Conservation (phyloP, 2,888 invertebrate species). For the Synergus japonicus region DNA sequence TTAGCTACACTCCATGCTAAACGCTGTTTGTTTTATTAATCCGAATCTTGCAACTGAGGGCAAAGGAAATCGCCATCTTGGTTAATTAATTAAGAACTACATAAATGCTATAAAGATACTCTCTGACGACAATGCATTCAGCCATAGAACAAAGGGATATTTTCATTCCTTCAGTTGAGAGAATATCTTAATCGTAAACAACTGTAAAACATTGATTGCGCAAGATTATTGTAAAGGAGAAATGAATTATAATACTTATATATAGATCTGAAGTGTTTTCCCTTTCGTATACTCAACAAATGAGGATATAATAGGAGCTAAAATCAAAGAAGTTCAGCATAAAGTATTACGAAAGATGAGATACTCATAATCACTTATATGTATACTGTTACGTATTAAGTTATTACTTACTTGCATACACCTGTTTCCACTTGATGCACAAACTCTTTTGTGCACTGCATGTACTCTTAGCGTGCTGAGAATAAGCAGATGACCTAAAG, state of each 20-base stretch:
- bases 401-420: background rate
- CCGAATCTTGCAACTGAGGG: too few relatives aligned
- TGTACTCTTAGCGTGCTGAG: background rate
- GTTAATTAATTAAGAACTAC: too few relatives aligned
- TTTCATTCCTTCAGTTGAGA: background rate
- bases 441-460: background rate
- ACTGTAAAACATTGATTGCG: background rate
- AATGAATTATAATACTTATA: too few relatives aligned
- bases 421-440: background rate
- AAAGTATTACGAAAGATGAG: background rate
- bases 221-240: background rate
- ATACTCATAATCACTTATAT: constrained; percentile 2
- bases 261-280: background rate
- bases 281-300: background rate
- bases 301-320: background rate
- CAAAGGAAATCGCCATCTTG: too few relatives aligned
- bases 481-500: background rate
- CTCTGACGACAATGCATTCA: background rate
- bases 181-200: background rate
- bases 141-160: background rate
- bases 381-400: too few relatives aligned
- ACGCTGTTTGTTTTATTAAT: too few relatives aligned
- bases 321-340: constrained; percentile 26
- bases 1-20: too few relatives aligned
- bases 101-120: background rate